These are phyloP conservation scores for Ceramica pisi DNA, from an alignment of 2,888 invertebrate genomes.

Conservation along the genomic window DNA sequence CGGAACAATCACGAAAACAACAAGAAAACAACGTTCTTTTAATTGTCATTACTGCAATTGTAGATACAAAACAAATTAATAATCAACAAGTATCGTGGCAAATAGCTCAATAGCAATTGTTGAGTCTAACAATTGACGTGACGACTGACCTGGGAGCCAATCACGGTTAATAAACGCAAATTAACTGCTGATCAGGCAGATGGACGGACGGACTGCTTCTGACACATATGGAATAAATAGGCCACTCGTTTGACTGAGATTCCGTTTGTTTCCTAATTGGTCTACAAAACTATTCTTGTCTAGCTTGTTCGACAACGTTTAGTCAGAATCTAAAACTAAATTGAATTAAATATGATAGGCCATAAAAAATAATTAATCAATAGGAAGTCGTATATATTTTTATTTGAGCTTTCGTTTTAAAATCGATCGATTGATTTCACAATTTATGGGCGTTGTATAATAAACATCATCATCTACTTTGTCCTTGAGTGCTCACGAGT, in stretches of 20 bases:
- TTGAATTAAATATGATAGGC: slow-evolving; percentile 42
- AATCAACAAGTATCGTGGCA: slow-evolving; percentile 67
- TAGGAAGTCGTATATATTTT: slow-evolving; percentile 49
- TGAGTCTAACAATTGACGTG: slow-evolving; percentile 74
- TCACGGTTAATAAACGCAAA: slow-evolving; percentile 87
- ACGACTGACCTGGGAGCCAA: slow-evolving; percentile 84
- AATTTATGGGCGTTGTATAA: slow-evolving; percentile 37
- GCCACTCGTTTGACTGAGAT: slow-evolving; percentile 53
- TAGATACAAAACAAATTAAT: slow-evolving; percentile 64
- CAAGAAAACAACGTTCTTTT: slow-evolving; percentile 54
- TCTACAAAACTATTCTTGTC: slow-evolving; percentile 36
- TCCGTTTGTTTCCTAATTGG: slow-evolving; percentile 44
- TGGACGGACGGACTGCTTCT: slow-evolving; percentile 73
- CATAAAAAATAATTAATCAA: slow-evolving; percentile 35
- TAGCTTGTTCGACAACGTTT: slow-evolving; percentile 35
- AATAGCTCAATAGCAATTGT: slow-evolving; percentile 80
- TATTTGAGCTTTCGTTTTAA: slow-evolving; percentile 18
- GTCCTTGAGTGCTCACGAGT: slow-evolving; percentile 68
- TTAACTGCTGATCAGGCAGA: slow-evolving; percentile 79
- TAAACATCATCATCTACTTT: slow-evolving; percentile 66
- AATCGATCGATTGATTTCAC: slow-evolving; percentile 36
- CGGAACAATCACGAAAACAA: slow-evolving; percentile 46
- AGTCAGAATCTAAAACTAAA: slow-evolving; percentile 13
- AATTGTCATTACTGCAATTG: slow-evolving; percentile 54
- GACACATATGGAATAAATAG: slow-evolving; percentile 57